These are phyloP conservation scores for Cosmia pyralina DNA, from an alignment of 2,888 invertebrate genomes.

Conservation along the genomic window DNA sequence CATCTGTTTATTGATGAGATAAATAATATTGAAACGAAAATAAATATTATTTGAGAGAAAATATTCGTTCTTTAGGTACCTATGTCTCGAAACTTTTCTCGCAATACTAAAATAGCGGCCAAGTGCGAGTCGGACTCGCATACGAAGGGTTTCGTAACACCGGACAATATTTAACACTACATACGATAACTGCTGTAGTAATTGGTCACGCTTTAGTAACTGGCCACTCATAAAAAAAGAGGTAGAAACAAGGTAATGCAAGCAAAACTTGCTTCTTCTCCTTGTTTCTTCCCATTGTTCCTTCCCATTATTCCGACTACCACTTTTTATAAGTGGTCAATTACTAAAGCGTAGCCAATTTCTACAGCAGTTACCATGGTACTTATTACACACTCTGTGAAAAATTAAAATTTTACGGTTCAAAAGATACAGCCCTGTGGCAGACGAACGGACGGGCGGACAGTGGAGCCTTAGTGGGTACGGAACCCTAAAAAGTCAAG, in stretches of 20 bases:
- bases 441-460: neutral
- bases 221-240: too few species aligned
- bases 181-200: too few species aligned
- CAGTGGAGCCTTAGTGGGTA: neutral
- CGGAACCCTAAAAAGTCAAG: neutral
- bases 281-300: too few species aligned
- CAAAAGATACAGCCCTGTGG: neutral
- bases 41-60: neutral
- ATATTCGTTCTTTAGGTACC: neutral
- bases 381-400: too few species aligned
- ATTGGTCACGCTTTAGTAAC: too few species aligned
- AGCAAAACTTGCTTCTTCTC: too few species aligned
- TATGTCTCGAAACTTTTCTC: neutral
- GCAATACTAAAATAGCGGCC: neutral
- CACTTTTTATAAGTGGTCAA: too few species aligned
- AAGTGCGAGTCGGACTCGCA: neutral
- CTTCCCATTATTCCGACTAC: too few species aligned
- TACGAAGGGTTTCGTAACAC: neutral
- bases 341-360: too few species aligned
- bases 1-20: slow-evolving; percentile 7
- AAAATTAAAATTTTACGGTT: neutral
- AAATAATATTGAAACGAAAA: slow-evolving; percentile 5
- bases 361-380: too few species aligned
- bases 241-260: too few species aligned
- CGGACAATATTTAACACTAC: too few species aligned